These are phyloP conservation scores for Malthinus seriepunctatus DNA, from an alignment of 2,888 invertebrate genomes.

Conservation along the genomic window DNA sequence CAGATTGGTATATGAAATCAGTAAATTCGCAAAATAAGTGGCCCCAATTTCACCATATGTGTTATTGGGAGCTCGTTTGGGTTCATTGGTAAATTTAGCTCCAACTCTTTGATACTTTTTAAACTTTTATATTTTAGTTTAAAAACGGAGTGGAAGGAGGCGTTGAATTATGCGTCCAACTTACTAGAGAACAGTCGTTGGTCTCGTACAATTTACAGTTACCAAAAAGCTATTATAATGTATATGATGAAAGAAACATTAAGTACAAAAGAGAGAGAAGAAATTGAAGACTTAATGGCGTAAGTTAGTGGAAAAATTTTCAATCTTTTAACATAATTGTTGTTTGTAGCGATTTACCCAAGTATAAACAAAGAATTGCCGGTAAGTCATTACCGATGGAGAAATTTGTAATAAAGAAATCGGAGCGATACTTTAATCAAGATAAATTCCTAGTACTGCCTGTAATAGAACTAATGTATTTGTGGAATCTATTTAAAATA, in stretches of 20 bases:
- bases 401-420: slow-evolving; percentile 90
- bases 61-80: slow-evolving; percentile 96
- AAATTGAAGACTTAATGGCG: slow-evolving; percentile 70
- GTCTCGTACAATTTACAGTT: slow-evolving; percentile 91
- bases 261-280: slow-evolving; percentile 57
- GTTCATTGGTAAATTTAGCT: slow-evolving; percentile 68
- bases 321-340: too few species aligned
- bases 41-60: slow-evolving; percentile 91
- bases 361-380: slow-evolving; percentile 85
- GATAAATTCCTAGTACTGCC: slow-evolving; percentile 76
- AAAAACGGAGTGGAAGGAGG: slow-evolving; percentile 76
- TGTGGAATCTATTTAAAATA: slow-evolving; percentile 91
- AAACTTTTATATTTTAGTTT: slow-evolving; percentile 56
- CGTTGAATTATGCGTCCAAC: slow-evolving; percentile 70
- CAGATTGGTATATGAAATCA: slow-evolving; percentile 77
- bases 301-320: slow-evolving; percentile 55
- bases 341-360: slow-evolving; percentile 67
- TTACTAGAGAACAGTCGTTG: slow-evolving; percentile 82
- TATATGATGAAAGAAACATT: slow-evolving; percentile 68
- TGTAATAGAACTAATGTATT: slow-evolving; percentile 83
- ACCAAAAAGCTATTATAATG: slow-evolving; percentile 84
- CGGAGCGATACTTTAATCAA: slow-evolving; percentile 77
- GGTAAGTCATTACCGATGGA: slow-evolving; percentile 97
- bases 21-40: slow-evolving; percentile 82
- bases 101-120: background rate